phyloP scores from a whole-genome alignment of 2,113 vertebrate species.

The Pelecanoides urinatrix region DNA sequence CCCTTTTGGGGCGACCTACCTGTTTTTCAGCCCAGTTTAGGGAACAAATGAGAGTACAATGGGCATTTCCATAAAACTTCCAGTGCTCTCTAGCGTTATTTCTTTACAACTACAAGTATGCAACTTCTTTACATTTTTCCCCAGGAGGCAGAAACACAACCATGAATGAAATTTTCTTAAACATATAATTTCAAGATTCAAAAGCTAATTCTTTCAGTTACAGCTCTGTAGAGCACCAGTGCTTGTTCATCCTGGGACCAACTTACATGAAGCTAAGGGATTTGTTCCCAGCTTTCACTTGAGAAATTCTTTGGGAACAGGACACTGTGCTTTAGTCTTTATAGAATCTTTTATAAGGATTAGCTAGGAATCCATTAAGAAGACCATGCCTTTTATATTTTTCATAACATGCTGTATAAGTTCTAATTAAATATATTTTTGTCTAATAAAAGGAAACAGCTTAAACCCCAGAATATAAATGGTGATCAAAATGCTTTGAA shows the following conservation, averaged over 20 bases:
- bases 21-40: not conserved
- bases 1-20: rapidly evolving
- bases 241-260: not conserved
- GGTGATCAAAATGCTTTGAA: not conserved
- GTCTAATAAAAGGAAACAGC: not conserved
- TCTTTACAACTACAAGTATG: not conserved
- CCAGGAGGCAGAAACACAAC: not conserved
- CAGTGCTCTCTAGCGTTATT: not conserved
- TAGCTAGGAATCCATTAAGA: not conserved
- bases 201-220: not conserved
- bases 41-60: not conserved
- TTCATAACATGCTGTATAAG: not conserved
- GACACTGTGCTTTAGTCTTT: not conserved
- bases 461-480: not conserved
- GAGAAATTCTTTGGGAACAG: not conserved
- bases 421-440: not conserved
- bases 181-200: not conserved
- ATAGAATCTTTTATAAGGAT: not conserved
- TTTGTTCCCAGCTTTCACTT: not conserved
- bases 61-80: not conserved
- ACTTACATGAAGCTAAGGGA: not conserved
- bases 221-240: not conserved
- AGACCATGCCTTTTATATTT: not conserved
- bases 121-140: not conserved
- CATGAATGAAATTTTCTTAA: not conserved